phyloP scores from a whole-genome alignment of 2,888 invertebrate species.

The Petrophora chlorosata region DNA sequence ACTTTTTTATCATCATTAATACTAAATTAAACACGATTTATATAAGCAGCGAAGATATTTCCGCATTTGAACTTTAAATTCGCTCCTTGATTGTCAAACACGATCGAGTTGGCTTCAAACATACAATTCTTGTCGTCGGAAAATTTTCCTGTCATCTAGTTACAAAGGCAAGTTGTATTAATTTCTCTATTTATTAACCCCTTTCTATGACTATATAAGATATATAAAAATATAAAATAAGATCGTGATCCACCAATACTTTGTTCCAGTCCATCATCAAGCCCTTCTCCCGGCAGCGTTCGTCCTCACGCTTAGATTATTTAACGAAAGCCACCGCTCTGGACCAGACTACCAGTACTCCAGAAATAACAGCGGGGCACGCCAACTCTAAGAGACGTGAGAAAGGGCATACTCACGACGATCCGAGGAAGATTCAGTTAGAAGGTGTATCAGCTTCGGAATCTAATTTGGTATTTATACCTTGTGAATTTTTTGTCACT shows the following conservation, averaged over 20 bases:
- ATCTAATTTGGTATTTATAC: constrained; percentile 47
- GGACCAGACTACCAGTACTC: constrained; percentile 50
- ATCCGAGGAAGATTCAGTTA: constrained; percentile 29
- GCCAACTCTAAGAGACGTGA: constrained; percentile 1
- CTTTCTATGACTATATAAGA: too few species aligned
- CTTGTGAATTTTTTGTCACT: too few species aligned
- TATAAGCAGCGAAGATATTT: too few species aligned
- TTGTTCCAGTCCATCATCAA: constrained; percentile 43
- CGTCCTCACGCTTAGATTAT: constrained; percentile 32
- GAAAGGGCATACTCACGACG: constrained; percentile 24
- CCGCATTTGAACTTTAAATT: too few species aligned
- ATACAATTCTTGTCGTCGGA: constrained; percentile 16
- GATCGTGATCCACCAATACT: too few species aligned
- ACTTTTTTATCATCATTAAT: too few species aligned
- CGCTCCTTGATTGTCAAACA: background rate
- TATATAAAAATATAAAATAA: too few species aligned
- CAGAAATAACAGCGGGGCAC: constrained; percentile 40
- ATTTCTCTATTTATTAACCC: too few species aligned
- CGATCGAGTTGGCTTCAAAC: constrained; percentile 30
- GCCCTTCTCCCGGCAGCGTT: constrained; percentile 38
- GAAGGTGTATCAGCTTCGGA: constrained; percentile 54
- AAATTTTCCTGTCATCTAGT: constrained; percentile 1
- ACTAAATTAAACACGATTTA: too few species aligned
- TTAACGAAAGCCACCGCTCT: constrained; percentile 36
- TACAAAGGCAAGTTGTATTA: constrained; percentile 14